phyloP scores from a whole-genome alignment of 2,113 vertebrate genomes.

The Corythaixoides concolor region DNA sequence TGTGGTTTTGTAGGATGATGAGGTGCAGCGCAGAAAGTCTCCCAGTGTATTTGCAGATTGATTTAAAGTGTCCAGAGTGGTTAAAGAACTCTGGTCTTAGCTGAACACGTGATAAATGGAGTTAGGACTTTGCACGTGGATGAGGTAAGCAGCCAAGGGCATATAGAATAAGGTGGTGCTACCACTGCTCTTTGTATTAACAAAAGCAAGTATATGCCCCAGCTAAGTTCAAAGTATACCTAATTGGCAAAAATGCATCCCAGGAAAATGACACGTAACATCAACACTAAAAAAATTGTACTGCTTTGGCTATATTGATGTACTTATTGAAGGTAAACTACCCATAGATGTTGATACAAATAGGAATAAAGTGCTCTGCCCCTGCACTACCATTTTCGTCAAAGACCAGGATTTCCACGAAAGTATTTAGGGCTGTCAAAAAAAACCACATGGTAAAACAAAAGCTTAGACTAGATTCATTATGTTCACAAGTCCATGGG shows the following conservation, averaged over 20 bases:
- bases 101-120: background rate
- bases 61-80: background rate
- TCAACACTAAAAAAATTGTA: background rate
- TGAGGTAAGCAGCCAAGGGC: background rate
- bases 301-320: background rate
- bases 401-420: background rate
- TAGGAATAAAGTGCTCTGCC: background rate
- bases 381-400: background rate
- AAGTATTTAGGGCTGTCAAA: background rate
- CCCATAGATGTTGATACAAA: background rate
- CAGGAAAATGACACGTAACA: rapidly evolving
- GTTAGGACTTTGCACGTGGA: background rate
- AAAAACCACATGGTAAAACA: background rate
- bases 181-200: background rate
- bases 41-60: background rate
- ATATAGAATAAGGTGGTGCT: background rate
- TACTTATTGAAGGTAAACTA: background rate
- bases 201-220: background rate
- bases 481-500: too few relatives aligned
- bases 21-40: background rate
- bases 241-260: background rate
- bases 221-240: background rate
- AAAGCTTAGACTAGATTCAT: background rate
- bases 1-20: background rate
- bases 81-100: background rate